Evolutionary conservation across 2,888 invertebrate species (phyloP), one percentile per base, ranked within the genome.

Genomic region (Heteromyza rotundicornis): DNA sequence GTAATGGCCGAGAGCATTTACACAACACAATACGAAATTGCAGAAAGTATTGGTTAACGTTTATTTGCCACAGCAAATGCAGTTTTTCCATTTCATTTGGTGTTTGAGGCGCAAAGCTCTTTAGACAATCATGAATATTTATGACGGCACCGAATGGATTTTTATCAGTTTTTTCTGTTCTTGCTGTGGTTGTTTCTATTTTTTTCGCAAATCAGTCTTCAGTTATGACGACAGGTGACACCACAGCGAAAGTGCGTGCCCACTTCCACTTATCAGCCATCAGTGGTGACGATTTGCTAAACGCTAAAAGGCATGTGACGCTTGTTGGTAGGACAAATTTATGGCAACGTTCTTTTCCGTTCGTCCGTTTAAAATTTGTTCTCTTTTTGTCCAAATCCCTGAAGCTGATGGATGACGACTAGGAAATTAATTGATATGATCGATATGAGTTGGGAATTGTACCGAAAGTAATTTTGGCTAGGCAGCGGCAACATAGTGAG

Each of bases 51-150:
- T 47, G 40, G 19, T 47, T 47, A 20, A 17, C 19, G 47, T 47
- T 20, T 47, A 47, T 47, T 17, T 47, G 17, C 8, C 19, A 19
- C 20, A 20, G 51, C 62, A 56, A 65, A 61, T 62, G 65, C 60
- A 68, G 64, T 70, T 67, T 66, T 70, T 65, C 64, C 72, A 70
- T 69, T 47, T 47, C 2, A 17, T 19, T 5, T 47, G 47, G 10
- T 19, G 20, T 47, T 19, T 40, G 40, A 12, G 3, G 5, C 20
- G 52, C 51, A 62, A 66, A 64, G 71, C 74, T 69, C 72, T 73
- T 75, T 75, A 73, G 73, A 65, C 69, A 69, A 67, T 72, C 71
- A 76, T 76, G 75, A 76, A 76, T 76, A 76, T 76, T 76, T 73
- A 76, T 76, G 73, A 60, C 59, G 62, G 5, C 35, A 19, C 19